phyloP scores from a whole-genome alignment of 2,797 vertebrate species.

The Etheostoma perlongum region DNA sequence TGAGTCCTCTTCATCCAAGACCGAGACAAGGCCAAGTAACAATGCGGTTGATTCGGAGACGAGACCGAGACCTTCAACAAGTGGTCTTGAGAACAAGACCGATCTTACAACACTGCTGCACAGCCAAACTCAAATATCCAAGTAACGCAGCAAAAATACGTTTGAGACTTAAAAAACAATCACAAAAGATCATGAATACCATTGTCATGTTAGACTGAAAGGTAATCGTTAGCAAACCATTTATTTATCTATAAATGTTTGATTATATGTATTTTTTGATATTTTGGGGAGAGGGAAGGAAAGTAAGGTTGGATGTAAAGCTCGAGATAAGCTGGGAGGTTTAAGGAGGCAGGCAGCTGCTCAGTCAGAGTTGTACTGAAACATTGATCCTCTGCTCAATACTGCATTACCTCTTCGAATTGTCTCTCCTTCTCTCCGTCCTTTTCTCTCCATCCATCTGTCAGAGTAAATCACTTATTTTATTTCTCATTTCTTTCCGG shows the following conservation, averaged over 20 bases:
- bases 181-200: no score
- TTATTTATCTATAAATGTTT: neutral
- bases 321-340: conserved; percentile 26
- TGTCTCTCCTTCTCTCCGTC: conserved; percentile 27
- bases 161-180: no score
- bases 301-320: conserved; percentile 1
- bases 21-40: no score
- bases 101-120: neutral
- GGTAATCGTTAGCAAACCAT: neutral
- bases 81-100: no score
- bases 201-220: neutral
- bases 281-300: neutral
- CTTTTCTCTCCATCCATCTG: conserved; percentile 23
- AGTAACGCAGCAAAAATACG: neutral
- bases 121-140: neutral
- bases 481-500: conserved; percentile 19
- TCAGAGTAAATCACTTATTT: conserved; percentile 40
- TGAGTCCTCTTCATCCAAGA: no score
- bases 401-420: conserved; percentile 42
- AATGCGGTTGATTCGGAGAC: no score
- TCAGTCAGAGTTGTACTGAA: conserved; percentile 26
- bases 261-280: neutral
- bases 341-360: conserved; percentile 33
- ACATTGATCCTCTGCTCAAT: conserved; percentile 49
- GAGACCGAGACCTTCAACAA: no score